A percentile compares a stretch with the other conserved stretches of the same genome.
These are phyloP conservation scores for Anthopleura sola DNA, from an alignment of 64 coral and sea anemone species.

Conservation along the genomic window DNA sequence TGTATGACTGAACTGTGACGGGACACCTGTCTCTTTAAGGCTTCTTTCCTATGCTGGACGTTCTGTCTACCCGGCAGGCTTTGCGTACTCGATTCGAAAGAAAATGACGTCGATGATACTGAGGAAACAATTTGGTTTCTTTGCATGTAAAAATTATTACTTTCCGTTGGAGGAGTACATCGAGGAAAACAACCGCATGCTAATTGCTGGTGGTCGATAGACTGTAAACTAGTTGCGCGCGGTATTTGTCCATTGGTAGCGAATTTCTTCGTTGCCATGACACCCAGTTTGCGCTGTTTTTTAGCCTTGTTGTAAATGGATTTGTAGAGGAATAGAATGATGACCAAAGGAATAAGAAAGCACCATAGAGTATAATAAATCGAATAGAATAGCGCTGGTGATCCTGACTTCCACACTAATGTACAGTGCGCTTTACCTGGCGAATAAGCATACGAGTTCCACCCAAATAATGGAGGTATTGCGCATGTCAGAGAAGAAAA, in stretches of 20 bases:
- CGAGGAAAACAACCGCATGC: not conserved
- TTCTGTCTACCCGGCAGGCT: not conserved
- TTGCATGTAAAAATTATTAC: not conserved
- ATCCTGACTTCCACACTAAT: slow-evolving; percentile 61
- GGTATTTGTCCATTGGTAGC: not conserved
- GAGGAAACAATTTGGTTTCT: not conserved
- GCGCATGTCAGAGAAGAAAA: slow-evolving; percentile 51
- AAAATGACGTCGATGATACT: slow-evolving; percentile 8
- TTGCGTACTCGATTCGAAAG: slow-evolving; percentile 6
- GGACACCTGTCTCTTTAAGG: not conserved
- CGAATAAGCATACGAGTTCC: slow-evolving; percentile 78
- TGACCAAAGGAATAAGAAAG: slow-evolving; percentile 60
- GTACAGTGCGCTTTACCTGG: slow-evolving; percentile 78
- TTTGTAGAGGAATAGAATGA: slow-evolving; percentile 68
- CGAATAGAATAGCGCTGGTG: slow-evolving; percentile 62
- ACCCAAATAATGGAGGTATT: slow-evolving; percentile 69
- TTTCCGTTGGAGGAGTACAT: not conserved
- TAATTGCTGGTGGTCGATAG: not conserved
- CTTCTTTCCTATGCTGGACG: slow-evolving; percentile 3
- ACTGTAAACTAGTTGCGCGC: not conserved
- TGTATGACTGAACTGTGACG: slow-evolving; percentile 53
- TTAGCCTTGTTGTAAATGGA: slow-evolving; percentile 70
- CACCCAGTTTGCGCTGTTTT: slow-evolving; percentile 34
- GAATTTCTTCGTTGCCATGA: not conserved
- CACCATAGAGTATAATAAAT: slow-evolving; percentile 26